Conservation (phyloP, 2,797 vertebrate species). For the Tapera naevia region DNA sequence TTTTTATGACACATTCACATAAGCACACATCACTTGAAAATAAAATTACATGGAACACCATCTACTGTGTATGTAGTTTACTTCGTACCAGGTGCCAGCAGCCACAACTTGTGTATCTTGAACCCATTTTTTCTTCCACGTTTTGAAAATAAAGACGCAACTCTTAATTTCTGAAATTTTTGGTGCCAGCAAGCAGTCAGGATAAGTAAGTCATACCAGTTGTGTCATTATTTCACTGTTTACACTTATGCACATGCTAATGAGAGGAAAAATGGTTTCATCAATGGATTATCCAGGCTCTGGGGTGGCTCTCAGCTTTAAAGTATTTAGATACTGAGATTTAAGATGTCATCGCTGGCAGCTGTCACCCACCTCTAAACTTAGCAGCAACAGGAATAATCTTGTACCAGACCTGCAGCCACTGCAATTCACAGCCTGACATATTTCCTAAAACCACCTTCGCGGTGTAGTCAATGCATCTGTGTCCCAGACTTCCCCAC, state of each 20-base stretch:
- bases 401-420: conserved; percentile 30
- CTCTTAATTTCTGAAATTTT: background rate
- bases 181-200: background rate
- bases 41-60: background rate
- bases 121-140: background rate
- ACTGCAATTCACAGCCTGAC: conserved; percentile 20
- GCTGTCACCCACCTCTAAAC: conserved; percentile 57
- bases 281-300: background rate
- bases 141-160: background rate
- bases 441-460: conserved; percentile 53
- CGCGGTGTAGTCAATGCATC: background rate
- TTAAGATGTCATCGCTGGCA: conserved; percentile 46
- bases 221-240: background rate
- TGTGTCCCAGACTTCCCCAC: background rate
- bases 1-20: background rate
- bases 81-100: background rate
- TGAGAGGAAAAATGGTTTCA: background rate
- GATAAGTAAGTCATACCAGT: background rate
- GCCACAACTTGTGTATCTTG: background rate
- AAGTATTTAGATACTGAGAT: conserved; percentile 30
- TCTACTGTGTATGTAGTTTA: background rate
- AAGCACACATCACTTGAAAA: background rate
- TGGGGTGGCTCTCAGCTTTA: background rate
- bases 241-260: background rate
- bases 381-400: conserved; percentile 50